Evolutionary conservation across 2,888 invertebrate genomes (phyloP), one percentile per base, ranked within the genome.

Genomic region (Noctua fimbriata): DNA sequence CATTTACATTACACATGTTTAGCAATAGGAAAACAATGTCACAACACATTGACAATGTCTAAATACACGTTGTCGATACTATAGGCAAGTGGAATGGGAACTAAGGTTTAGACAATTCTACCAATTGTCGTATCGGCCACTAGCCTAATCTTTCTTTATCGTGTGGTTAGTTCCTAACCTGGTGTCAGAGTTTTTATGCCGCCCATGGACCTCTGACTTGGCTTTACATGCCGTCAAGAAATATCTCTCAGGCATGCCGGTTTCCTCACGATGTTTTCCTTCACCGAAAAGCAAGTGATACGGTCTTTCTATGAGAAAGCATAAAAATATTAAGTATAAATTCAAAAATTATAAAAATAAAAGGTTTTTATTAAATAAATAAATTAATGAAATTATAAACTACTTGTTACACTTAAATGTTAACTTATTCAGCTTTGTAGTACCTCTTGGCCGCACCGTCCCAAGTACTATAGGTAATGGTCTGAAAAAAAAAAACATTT

Each of bases 401-500:
- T 52, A 78, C 0, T 24, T 76, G 47, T 21, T 76, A 66, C 6
- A 66, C 63, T 60, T 69, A 58, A 58, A 73, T 14, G 28, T 65
- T 67, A 73, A 79, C 49, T 84, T 87, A 90, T 49, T 87, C 85
- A 44, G 89, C 88, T 73, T 89, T 90, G 83, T 92, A 93, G 81
- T 83, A 90, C 79, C 90, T 89, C 79, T 89, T 87, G 7, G 93
- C 91, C 18, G 79, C 78, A 55, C 92, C 93, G 77, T 92, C 90
- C 90, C 91, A 93, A 7, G 65, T 70, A 24, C 82, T 84, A 7
- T 49, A 28, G 60, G 89, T 89, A 63, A 93, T 84, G 7, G 89
- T 88, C 93, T 93, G 90, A 76, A 92, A 92, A 49, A 77, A 73
- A 92, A 49, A 77, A 6, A 21, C 4, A 3, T 16, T 36, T 66